These are phyloP conservation scores for Lamellibrachia luymesi DNA, from an alignment of 1,140 invertebrate species.

Conservation along the genomic window DNA sequence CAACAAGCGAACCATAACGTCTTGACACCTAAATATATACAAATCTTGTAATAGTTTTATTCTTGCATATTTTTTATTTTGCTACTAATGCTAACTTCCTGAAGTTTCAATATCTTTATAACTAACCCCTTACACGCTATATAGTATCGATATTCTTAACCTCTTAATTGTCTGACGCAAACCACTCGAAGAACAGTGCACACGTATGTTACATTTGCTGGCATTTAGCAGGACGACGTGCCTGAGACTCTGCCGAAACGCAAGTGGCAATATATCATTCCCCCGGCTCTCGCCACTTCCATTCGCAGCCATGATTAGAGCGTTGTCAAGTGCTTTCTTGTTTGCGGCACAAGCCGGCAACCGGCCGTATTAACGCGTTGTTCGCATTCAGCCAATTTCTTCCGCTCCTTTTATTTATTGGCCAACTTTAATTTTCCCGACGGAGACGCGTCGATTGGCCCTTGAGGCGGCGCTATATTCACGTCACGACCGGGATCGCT, in stretches of 20 bases:
- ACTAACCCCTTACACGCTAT: background rate
- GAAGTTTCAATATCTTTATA: background rate
- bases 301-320: background rate
- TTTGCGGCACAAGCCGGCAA: background rate
- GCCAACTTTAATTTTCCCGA: constrained; percentile 4
- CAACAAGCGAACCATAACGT: background rate
- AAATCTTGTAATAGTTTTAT: background rate
- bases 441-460: background rate
- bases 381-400: constrained; percentile 17
- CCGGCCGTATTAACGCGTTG: constrained; percentile 17
- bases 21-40: background rate
- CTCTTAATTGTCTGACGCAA: background rate
- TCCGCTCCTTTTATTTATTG: background rate
- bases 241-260: background rate
- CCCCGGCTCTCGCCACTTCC: background rate
- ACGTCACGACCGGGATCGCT: background rate
- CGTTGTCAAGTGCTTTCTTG: background rate
- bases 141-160: background rate
- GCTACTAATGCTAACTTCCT: too few species aligned
- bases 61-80: background rate
- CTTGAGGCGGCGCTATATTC: background rate
- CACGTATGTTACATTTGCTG: background rate
- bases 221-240: background rate
- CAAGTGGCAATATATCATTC: background rate
- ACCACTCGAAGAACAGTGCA: background rate